Conservation (phyloP, 2,888 invertebrate species). For the Ophion ellenae region DNA sequence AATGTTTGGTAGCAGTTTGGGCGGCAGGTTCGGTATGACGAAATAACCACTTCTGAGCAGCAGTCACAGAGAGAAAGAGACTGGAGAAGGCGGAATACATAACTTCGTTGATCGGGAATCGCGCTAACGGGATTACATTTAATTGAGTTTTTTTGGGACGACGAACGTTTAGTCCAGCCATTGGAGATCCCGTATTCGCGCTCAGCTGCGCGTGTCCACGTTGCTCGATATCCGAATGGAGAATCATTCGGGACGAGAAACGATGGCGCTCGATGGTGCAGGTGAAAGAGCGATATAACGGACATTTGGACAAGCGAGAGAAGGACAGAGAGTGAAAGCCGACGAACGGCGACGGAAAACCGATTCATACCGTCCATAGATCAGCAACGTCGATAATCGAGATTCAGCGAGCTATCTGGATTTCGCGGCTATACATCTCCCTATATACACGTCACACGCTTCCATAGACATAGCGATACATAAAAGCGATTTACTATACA, state of each 20-base stretch:
- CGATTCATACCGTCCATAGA: conserved; percentile 25
- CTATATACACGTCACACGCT: background rate
- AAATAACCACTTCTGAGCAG: background rate
- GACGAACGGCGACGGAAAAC: conserved; percentile 62
- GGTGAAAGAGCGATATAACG: conserved; percentile 27
- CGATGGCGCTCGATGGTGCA: background rate
- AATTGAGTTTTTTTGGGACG: conserved; percentile 52
- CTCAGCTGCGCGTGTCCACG: background rate
- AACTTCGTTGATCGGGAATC: conserved; percentile 2
- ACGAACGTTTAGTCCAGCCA: conserved; percentile 33
- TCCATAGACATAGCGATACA: background rate
- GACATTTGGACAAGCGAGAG: conserved; percentile 11
- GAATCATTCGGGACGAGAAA: conserved; percentile 49
- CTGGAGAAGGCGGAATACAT: conserved; percentile 3
- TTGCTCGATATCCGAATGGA: conserved; percentile 34
- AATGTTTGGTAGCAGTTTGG: background rate
- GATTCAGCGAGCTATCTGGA: conserved; percentile 49
- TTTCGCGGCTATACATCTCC: conserved; percentile 27
- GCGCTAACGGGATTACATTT: conserved; percentile 60
- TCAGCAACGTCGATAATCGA: conserved; percentile 57
- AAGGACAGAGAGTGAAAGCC: conserved; percentile 30
- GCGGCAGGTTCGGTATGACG: background rate
- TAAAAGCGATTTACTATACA: background rate
- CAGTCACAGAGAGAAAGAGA: conserved; percentile 6
- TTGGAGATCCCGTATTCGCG: conserved; percentile 14